Conservation (phyloP, 1,140 invertebrate species). For the Maconellicoccus hirsutus region DNA sequence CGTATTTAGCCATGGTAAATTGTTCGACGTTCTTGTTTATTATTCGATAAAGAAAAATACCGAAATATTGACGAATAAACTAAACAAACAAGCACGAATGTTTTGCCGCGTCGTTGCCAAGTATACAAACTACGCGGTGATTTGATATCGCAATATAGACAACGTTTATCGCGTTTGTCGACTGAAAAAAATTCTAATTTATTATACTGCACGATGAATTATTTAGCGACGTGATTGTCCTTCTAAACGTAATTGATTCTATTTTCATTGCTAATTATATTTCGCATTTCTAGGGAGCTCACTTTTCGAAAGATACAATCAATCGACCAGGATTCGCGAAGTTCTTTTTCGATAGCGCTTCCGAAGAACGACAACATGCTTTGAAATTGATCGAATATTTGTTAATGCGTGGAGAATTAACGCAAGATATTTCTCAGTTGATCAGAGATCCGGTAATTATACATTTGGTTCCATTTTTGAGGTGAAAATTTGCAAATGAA, state of each 20-base stretch:
- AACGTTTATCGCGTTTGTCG: no score
- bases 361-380: constrained; percentile 80
- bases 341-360: constrained; percentile 70
- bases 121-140: neutral
- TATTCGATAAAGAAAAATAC: neutral
- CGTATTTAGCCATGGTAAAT: constrained; percentile 72
- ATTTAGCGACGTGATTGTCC: neutral
- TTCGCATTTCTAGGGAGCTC: constrained; percentile 48
- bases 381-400: constrained; percentile 82
- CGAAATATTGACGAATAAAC: neutral
- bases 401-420: constrained; percentile 71
- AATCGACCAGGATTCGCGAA: constrained; percentile 83
- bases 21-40: constrained; percentile 10
- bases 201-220: neutral
- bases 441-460: constrained; percentile 48
- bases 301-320: constrained; percentile 64
- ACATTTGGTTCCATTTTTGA: constrained; percentile 23
- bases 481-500: neutral
- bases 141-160: no score
- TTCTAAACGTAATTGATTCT: neutral
- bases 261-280: neutral
- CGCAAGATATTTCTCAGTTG: constrained; percentile 48
- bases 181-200: no score
- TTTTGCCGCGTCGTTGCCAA: neutral
- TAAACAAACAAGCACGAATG: neutral